Evolutionary conservation across 2,797 vertebrate species (phyloP).

Genomic region (Notoglanidium macrostoma): DNA sequence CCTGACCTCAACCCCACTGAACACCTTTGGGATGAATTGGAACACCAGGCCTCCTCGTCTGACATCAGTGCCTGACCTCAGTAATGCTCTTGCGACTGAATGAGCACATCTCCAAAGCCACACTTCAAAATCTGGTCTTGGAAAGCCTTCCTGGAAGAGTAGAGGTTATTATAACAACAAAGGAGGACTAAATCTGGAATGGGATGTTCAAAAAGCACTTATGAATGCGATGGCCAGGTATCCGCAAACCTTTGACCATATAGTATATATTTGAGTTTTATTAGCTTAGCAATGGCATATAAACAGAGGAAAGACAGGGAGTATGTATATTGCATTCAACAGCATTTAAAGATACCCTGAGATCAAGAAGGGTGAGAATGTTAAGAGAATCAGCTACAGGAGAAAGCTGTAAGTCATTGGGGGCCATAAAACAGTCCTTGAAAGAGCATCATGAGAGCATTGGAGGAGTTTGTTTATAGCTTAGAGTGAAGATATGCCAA

Average conservation of each 20-base stretch:
- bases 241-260: not conserved
- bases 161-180: not conserved
- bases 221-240: not conserved
- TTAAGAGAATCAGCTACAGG: not conserved
- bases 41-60: not conserved
- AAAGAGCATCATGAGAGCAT: not conserved
- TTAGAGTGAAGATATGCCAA: not conserved
- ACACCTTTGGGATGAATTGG: not conserved
- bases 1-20: not conserved
- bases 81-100: not conserved
- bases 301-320: not conserved
- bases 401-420: not conserved
- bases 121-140: not conserved
- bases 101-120: not conserved
- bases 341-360: not conserved
- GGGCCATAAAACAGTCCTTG: not conserved
- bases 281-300: not conserved
- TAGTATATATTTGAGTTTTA: not conserved
- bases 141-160: not conserved
- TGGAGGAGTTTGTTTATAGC: not conserved
- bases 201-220: not conserved
- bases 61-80: not conserved
- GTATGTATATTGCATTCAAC: not conserved
- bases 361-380: not conserved
- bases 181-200: not conserved